These are phyloP conservation scores for Tragelaphus buxtoni DNA, from an alignment of 2,113 vertebrate genomes.

Conservation along the genomic window DNA sequence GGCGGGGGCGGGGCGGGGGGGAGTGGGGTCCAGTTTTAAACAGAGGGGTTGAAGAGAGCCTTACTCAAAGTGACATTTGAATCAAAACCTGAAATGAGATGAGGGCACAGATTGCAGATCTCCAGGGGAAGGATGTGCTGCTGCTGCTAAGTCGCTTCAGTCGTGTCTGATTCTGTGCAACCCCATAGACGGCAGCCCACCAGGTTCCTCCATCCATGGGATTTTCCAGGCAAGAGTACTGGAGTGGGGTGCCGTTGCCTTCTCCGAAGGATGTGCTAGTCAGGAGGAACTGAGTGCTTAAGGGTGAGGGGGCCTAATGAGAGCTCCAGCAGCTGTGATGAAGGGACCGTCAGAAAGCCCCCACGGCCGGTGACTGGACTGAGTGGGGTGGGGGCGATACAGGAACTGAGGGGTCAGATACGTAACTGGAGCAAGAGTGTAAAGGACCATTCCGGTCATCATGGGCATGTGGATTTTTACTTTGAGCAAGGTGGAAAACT, in stretches of 20 bases:
- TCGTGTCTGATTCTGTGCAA: too few relatives aligned
- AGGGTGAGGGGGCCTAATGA: neutral
- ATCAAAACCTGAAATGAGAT: neutral
- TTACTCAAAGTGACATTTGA: neutral
- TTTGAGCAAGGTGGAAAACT: neutral
- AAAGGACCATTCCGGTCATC: neutral
- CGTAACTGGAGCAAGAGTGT: rapidly evolving
- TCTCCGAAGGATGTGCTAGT: neutral
- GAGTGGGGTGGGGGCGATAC: too few relatives aligned
- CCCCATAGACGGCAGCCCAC: too few relatives aligned
- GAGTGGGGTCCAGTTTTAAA: neutral
- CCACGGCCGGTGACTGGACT: neutral
- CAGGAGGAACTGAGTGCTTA: neutral
- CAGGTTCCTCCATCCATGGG: too few relatives aligned
- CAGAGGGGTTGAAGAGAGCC: neutral
- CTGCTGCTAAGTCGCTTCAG: too few relatives aligned
- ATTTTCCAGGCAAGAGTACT: too few relatives aligned
- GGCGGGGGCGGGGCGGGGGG: too few relatives aligned
- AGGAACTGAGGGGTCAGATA: neutral
- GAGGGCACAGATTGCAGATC: neutral
- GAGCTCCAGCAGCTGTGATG: neutral
- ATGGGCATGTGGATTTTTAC: neutral
- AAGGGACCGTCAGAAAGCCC: neutral
- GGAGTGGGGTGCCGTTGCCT: too few relatives aligned
- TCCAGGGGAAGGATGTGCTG: neutral